Conservation (phyloP, 2,888 invertebrate genomes). For the Drosophila buzzatii region DNA sequence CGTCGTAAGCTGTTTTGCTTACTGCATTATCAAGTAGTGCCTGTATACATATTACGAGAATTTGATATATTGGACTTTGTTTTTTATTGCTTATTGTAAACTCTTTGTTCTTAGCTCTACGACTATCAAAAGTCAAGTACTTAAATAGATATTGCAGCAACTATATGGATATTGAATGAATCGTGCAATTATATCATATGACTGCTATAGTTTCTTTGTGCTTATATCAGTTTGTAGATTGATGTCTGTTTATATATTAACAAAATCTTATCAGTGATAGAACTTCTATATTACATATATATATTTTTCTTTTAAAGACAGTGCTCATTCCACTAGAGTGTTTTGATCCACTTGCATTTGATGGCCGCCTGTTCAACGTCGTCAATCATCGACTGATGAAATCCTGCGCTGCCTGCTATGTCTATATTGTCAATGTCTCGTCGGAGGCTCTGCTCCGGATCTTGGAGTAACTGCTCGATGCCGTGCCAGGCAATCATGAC, state of each 20-base stretch:
- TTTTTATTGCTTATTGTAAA: neutral
- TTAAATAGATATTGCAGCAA: neutral
- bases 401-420: conserved; percentile 72
- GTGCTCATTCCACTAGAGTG: conserved; percentile 25
- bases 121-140: neutral
- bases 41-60: too few species aligned
- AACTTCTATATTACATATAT: neutral
- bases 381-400: conserved; percentile 68
- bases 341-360: conserved; percentile 84
- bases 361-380: conserved; percentile 74
- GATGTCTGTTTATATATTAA: neutral
- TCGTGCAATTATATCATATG: neutral
- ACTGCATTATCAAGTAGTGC: neutral
- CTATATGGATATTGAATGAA: neutral
- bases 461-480: conserved; percentile 88
- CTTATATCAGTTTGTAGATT: too few species aligned
- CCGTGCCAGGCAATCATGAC: conserved; percentile 99
- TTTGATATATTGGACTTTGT: neutral
- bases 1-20: neutral
- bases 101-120: neutral
- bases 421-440: conserved; percentile 87
- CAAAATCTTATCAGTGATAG: neutral
- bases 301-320: neutral
- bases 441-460: conserved; percentile 43
- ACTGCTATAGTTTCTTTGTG: neutral